These are phyloP conservation scores for Sterna hirundo DNA, from an alignment of 2,113 vertebrate species.

Conservation along the genomic window DNA sequence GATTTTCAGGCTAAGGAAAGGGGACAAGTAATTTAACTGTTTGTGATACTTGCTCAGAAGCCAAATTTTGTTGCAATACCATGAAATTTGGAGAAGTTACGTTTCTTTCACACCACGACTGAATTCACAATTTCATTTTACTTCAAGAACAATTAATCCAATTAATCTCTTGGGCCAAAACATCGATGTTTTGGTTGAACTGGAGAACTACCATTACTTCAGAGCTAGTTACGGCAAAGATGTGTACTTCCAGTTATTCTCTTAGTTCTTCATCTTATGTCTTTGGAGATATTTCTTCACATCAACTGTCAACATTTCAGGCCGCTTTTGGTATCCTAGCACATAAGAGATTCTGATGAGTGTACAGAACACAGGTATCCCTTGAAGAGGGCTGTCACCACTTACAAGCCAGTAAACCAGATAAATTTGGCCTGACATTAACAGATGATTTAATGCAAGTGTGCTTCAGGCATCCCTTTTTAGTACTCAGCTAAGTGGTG, in stretches of 20 bases:
- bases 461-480: constrained; percentile 35
- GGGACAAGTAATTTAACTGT: background rate
- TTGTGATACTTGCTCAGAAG: background rate
- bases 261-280: background rate
- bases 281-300: background rate
- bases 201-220: background rate
- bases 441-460: constrained; percentile 14
- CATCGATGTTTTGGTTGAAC: background rate
- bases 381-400: background rate
- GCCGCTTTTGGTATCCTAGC: background rate
- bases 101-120: background rate
- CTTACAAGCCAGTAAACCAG: background rate
- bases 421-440: background rate
- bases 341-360: background rate
- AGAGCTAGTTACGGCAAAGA: background rate
- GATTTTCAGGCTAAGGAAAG: background rate
- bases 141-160: background rate
- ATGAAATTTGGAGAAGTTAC: background rate
- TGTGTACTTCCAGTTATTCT: background rate
- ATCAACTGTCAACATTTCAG: background rate
- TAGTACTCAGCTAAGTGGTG: constrained; percentile 1
- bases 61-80: background rate
- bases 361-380: background rate
- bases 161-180: background rate
- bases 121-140: background rate